Percentiles rank a stretch among this genome's conserved stretches.
Evolutionary conservation across 2,797 vertebrate genomes (phyloP).

Genomic region (Propithecus perrieri): DNA sequence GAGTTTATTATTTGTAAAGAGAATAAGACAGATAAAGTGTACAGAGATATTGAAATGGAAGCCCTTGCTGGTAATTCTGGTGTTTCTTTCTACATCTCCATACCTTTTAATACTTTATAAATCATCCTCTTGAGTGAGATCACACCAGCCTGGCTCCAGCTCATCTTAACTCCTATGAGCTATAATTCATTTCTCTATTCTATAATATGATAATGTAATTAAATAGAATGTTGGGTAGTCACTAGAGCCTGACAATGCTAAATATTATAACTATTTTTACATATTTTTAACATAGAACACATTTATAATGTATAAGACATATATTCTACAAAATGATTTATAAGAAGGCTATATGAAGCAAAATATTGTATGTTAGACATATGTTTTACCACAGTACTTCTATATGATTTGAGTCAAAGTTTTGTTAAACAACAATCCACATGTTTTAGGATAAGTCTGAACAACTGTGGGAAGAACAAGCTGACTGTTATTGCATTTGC

Average conservation of each 20-base stretch:
- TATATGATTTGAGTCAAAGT: background rate
- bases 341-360: background rate
- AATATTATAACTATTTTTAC: background rate
- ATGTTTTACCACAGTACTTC: background rate
- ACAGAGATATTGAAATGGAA: background rate
- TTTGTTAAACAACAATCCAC: accelerated
- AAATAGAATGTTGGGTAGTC: background rate
- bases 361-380: too few species aligned
- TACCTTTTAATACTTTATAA: background rate
- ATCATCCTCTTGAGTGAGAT: background rate
- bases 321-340: background rate
- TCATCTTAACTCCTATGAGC: background rate
- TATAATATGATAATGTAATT: background rate
- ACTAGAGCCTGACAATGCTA: background rate
- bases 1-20: background rate
- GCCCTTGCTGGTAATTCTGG: background rate
- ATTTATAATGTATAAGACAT: background rate
- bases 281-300: background rate
- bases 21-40: background rate
- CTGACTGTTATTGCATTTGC: accelerated
- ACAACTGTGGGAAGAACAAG: background rate
- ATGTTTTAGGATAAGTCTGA: background rate
- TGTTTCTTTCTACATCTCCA: background rate
- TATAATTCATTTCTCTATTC: background rate
- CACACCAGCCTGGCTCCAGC: background rate